Percentiles rank a stretch among this genome's conserved stretches.
Conservation (phyloP, 1,140 invertebrate species). For the Lysiphlebus fabarum region DNA sequence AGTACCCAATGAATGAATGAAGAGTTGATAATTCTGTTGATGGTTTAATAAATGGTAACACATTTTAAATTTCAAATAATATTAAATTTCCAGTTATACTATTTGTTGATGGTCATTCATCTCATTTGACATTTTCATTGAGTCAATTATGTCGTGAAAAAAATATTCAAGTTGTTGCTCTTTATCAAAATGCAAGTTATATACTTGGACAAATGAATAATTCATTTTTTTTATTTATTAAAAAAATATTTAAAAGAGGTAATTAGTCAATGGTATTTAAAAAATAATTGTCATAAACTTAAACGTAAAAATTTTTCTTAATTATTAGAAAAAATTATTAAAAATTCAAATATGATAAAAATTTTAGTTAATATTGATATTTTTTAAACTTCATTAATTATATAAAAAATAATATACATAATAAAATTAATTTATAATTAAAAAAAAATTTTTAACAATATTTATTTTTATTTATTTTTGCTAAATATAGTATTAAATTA, state of each 20-base stretch:
- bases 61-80: conserved; percentile 38
- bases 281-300: conserved; percentile 19
- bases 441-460: no score
- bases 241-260: conserved; percentile 22
- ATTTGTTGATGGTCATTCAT: conserved; percentile 44
- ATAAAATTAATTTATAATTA: no score
- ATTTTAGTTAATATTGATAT: no score
- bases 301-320: conserved; percentile 27
- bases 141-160: no score
- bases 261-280: conserved; percentile 7
- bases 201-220: not conserved
- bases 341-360: no score
- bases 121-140: no score
- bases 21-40: conserved; percentile 35
- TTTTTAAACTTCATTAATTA: no score
- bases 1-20: conserved; percentile 32
- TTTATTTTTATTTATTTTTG: no score
- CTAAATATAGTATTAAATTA: no score
- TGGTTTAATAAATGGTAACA: conserved; percentile 45
- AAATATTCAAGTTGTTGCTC: not conserved
- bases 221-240: not conserved
- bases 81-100: conserved; percentile 40
- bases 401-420: no score
- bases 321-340: conserved; percentile 27
- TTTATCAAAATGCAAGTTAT: not conserved